Base-by-base conservation (phyloP, 37 sponge, comb jelly and placozoan species). In the Hexactinellida sp. region DNA sequence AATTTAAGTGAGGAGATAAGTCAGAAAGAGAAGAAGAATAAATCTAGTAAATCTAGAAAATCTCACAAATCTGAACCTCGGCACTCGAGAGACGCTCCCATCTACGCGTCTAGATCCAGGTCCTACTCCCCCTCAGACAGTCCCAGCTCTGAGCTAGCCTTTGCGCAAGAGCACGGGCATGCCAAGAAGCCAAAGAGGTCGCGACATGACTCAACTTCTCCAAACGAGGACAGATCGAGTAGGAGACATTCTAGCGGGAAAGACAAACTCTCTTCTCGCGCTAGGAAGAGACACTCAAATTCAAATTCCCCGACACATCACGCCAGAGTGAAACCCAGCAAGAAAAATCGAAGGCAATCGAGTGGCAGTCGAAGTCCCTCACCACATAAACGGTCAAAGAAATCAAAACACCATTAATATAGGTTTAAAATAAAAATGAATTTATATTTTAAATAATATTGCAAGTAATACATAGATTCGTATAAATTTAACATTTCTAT, bases 301-400 rank as follows among this genome's bases (percentile, higher is more conserved):
- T 63, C 76, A 3, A 63, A 63, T 23, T 63, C 76, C 5, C 76
- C 76, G 1, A 63, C 76, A 3, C 13, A 63, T 23, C 76, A 63
- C 13, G 3, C 34, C 25, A 10, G 76, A 7, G 76, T 3, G 34
- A 63, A 63, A 63, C 13, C 76, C 13, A 63, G 76, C 34, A 63
- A 63, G 76, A 63, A 63, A n/a, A 28, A 23, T 63, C 76, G 76
- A 3, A 7, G 34, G 5, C 76, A 63, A 25, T 63, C 76, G 32
- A 63, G 76, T 23, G 30, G 13, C 76, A 63, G 76, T 63, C 76
- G 34, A 25, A 63, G 32, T 23, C 76, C 76, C 21, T 63, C 76
- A 21, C 76, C 76, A 63, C 76, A 63, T n/a, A 63, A 63, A 63
- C 76, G 76, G 30, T 63, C 76, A n/a, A 63, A 63, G 76, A 63